These are phyloP conservation scores for Typhlomys cinereus DNA, from an alignment of 2,113 vertebrate species.

Conservation along the genomic window DNA sequence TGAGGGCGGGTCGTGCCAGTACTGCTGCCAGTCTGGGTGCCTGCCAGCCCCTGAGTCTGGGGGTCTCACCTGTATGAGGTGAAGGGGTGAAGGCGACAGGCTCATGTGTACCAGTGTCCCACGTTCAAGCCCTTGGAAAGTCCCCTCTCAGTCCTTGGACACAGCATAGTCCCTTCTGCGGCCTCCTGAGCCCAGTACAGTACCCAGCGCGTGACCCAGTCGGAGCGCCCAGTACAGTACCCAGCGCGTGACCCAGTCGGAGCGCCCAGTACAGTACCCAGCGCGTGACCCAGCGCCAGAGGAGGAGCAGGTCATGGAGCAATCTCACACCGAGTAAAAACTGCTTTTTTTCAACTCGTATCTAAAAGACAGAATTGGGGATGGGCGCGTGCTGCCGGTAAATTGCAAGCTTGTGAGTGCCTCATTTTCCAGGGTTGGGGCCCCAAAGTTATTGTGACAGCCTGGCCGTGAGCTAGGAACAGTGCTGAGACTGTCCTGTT, in stretches of 20 bases:
- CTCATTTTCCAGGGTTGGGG: neutral
- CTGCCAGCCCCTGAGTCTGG: neutral
- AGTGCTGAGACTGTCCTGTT: too few relatives aligned
- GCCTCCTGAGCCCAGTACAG: neutral
- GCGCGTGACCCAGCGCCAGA: too few relatives aligned
- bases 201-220: neutral
- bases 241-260: too few relatives aligned
- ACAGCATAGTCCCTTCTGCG: accelerated
- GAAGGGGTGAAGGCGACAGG: neutral
- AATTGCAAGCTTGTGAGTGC: neutral
- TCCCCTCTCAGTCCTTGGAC: neutral
- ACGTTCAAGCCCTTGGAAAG: too few relatives aligned
- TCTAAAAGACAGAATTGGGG: neutral
- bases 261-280: too few relatives aligned
- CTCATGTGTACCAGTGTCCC: neutral
- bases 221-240: too few relatives aligned
- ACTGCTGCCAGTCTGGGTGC: too few relatives aligned
- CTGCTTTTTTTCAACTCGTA: too few relatives aligned
- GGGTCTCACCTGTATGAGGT: too few relatives aligned
- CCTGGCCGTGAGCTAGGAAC: accelerated
- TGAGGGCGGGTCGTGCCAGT: neutral
- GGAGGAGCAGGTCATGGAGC: too few relatives aligned
- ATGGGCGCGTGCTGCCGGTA: neutral
- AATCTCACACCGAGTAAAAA: neutral
- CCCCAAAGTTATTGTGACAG: neutral